Evolutionary conservation across 1,140 invertebrate genomes (phyloP).

Genomic region (Drosophila equinoxialis): DNA sequence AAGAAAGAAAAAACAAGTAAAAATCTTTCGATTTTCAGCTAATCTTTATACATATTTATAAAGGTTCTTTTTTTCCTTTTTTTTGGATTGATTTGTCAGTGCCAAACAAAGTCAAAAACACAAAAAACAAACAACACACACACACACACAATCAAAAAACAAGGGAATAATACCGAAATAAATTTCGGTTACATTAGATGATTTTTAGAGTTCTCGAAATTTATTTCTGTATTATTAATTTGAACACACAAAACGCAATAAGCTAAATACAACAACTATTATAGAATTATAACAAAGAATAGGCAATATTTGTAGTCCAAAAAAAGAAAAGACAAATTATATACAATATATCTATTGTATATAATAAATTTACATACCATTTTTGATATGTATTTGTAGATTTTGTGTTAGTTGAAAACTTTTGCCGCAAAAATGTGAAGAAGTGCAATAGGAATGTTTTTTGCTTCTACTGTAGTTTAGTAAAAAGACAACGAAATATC

Average conservation of each 20-base stretch:
- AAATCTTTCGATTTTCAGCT: conserved; percentile 18
- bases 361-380: conserved; percentile 52
- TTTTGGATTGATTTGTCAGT: conserved; percentile 35
- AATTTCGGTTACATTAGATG: conserved; percentile 25
- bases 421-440: conserved; percentile 47
- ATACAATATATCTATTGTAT: not conserved
- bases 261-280: conserved; percentile 21
- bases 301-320: conserved; percentile 7
- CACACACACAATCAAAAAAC: conserved; percentile 13
- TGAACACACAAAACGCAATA: not conserved
- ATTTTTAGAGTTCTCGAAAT: not conserved
- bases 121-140: conserved; percentile 16
- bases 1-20: conserved; percentile 3
- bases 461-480: conserved; percentile 63
- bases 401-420: conserved; percentile 57
- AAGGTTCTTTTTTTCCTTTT: not conserved
- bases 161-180: conserved; percentile 32
- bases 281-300: conserved; percentile 33
- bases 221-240: conserved; percentile 4
- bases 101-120: conserved; percentile 8
- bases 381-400: conserved; percentile 29
- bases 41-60: conserved; percentile 10
- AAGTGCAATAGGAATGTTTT: conserved; percentile 63
- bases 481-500: conserved; percentile 47
- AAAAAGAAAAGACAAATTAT: not conserved